These are phyloP conservation scores for Aphidius colemani DNA, from an alignment of 2,888 invertebrate genomes.

Conservation along the genomic window DNA sequence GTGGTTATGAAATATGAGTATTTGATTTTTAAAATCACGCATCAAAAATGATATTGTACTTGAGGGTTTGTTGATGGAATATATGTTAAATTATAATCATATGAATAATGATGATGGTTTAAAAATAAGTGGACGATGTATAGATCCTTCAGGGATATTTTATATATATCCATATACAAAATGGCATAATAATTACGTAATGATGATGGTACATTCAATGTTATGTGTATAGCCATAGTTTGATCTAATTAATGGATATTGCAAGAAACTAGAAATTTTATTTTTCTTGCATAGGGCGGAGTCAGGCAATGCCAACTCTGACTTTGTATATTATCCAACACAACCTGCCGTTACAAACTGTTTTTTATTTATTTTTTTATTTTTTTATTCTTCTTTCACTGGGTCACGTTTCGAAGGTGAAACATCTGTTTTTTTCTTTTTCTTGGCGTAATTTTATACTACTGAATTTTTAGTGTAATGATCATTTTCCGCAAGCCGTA, in stretches of 20 bases:
- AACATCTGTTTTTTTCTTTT: neutral
- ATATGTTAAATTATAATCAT: neutral
- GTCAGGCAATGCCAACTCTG: constrained; percentile 2
- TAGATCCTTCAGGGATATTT: too few relatives aligned
- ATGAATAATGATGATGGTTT: neutral
- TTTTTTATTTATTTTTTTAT: too few relatives aligned
- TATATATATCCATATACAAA: neutral
- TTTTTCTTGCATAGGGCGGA: constrained; percentile 12
- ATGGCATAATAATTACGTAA: constrained; percentile 19
- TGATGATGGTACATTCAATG: constrained; percentile 11
- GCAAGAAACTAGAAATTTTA: constrained; percentile 13
- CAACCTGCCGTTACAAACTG: too few relatives aligned
- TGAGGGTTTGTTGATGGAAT: too few relatives aligned
- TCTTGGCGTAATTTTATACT: neutral
- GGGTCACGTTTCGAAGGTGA: too few relatives aligned
- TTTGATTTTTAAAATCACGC: too few relatives aligned
- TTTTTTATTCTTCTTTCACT: too few relatives aligned
- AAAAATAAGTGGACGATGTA: too few relatives aligned
- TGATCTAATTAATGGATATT: constrained; percentile 30
- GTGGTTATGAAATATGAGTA: constrained; percentile 7
- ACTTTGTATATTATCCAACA: constrained; percentile 7
- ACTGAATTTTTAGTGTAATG: constrained; percentile 6
- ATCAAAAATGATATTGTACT: too few relatives aligned
- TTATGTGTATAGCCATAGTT: constrained; percentile 7
- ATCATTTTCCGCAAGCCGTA: neutral